phyloP scores from a whole-genome alignment of 2,113 vertebrate genomes.

The Syngnathus typhle region DNA sequence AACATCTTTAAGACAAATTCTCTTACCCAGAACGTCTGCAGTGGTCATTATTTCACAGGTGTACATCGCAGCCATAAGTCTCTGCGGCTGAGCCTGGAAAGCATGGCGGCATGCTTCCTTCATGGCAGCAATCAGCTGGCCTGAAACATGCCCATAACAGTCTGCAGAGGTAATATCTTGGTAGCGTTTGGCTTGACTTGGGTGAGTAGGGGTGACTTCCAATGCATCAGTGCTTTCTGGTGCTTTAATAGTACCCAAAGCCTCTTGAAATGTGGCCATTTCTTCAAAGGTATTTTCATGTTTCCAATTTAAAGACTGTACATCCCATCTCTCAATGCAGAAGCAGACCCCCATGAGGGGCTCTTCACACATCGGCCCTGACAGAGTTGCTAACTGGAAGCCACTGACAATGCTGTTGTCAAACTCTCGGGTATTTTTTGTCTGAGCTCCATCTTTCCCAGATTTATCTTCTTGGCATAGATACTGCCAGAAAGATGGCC shows the following conservation, averaged over 20 bases:
- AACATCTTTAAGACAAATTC: background rate
- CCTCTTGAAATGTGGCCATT: constrained; percentile 5
- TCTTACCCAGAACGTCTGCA: constrained; percentile 90
- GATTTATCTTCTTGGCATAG: constrained; percentile 43
- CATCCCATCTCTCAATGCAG: constrained; percentile 83
- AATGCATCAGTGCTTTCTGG: background rate
- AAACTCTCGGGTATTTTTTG: constrained; percentile 66
- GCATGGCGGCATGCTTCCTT: constrained; percentile 90
- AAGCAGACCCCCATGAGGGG: constrained; percentile 97
- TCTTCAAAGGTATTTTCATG: constrained; percentile 43
- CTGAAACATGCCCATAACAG: constrained; percentile 90
- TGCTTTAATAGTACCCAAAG: background rate
- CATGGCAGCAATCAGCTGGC: constrained; percentile 91
- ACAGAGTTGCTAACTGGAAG: constrained; percentile 87
- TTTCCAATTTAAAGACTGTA: constrained; percentile 52
- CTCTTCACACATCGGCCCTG: constrained; percentile 96
- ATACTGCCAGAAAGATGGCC: constrained; percentile 83
- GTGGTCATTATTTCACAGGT: constrained; percentile 96
- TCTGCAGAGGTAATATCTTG: constrained; percentile 56
- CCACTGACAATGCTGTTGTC: constrained; percentile 92
- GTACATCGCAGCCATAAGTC: constrained; percentile 94
- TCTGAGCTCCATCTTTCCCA: constrained; percentile 47
- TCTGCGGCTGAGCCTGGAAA: constrained; percentile 86
- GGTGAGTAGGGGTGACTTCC: background rate
- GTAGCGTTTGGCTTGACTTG: constrained; percentile 11